Evolutionary conservation across 2,797 vertebrate species (phyloP), one percentile per base, ranked within the genome.

Genomic region (Pterois miles): DNA sequence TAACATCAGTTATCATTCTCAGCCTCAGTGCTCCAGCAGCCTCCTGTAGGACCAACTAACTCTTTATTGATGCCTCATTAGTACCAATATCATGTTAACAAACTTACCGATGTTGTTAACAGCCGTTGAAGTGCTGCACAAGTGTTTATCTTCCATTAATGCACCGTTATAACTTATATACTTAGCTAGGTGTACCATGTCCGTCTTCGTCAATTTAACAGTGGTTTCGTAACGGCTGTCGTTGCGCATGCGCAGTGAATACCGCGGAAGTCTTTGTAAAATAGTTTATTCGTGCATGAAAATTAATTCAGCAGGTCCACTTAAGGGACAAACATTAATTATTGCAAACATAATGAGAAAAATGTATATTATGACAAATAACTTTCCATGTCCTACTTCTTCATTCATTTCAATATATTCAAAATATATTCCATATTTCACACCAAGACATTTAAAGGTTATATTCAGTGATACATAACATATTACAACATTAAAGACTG

Each of bases 221-320:
- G 3, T 16, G 8, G 18, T 54, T 38, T 18, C 3, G n/a, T 36
- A 43, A 50, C 8, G 1, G 4, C 4, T 12, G 1, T 34, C 12
- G 4, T n/a, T 82, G 82, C 72, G 65, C 86, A 82, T 83, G 81
- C 80, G 13, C 81, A 85, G 3, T 70, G 3, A 71, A 65, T 2
- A 46, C 6, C 9, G 34, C 38, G 0, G 33, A 22, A 3, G 5
- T 71, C 8, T 50, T 66, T 14, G 8, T 66, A 64, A 85, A 87
- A 73, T 62, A 78, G 10, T 88, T 88, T 87, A 90, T 88, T 91
- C 81, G 74, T 80, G 80, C 84, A 65, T 65, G 6, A 18, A 71
- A 59, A 74, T 60, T 8, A 6, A 27, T 70, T 77, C 25, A 57
- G 12, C 20, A 83, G 29, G 4, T 76, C 5, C 4, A 57, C 10